phyloP scores from a whole-genome alignment of 2,797 vertebrate genomes.

The Neomorphus geoffroyi region DNA sequence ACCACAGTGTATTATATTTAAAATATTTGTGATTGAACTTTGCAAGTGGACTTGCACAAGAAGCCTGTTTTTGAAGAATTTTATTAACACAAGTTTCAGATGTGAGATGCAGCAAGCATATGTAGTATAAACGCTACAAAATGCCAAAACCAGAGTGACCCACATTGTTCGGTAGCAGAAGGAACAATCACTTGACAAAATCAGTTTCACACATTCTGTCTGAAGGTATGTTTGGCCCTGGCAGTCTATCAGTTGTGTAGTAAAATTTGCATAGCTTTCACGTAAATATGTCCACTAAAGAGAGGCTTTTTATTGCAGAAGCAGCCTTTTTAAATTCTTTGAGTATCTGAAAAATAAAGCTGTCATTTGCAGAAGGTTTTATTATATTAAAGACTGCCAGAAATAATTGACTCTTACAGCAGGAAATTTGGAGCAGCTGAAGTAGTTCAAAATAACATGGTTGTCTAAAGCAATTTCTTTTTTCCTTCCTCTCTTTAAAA shows the following conservation, averaged over 20 bases:
- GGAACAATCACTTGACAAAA: neutral
- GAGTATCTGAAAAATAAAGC: slow-evolving; percentile 9
- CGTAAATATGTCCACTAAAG: neutral
- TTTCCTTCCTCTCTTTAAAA: slow-evolving; percentile 12
- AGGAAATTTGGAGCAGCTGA: slow-evolving; percentile 32
- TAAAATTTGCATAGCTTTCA: neutral
- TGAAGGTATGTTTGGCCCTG: neutral
- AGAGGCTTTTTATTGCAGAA: neutral
- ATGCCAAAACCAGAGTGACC: neutral
- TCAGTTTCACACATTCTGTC: neutral
- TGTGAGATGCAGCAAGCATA: neutral
- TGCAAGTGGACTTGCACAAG: neutral
- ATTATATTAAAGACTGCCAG: slow-evolving; percentile 1
- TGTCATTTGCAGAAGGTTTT: neutral
- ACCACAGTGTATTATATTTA: neutral
- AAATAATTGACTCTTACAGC: neutral
- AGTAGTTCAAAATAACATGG: neutral
- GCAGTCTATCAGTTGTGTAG: neutral
- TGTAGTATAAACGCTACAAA: neutral
- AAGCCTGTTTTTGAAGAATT: neutral
- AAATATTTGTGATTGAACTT: neutral
- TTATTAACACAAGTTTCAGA: neutral
- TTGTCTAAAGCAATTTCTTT: neutral
- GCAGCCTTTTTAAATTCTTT: neutral
- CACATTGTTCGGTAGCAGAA: neutral